Evolutionary conservation across 1,140 invertebrate species (phyloP), one percentile per base, ranked within the genome.

Genomic region (Drosophila kohkoa): DNA sequence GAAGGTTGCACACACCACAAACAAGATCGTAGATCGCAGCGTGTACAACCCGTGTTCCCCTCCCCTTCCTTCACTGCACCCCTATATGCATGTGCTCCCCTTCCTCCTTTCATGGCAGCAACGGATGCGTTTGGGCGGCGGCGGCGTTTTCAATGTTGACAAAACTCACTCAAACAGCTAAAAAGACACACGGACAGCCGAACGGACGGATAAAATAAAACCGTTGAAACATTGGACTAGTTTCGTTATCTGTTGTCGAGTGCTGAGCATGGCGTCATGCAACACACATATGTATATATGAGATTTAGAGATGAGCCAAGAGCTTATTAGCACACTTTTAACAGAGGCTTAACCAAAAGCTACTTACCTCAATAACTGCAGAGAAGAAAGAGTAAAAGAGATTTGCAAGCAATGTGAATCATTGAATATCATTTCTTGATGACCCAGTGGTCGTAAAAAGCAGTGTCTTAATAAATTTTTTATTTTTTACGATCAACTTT

Each of bases 81-180:
- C 2, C 6, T 15, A 28, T 13, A 41, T 16, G 15, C 5, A 38
- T 11, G 11, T 5, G n/a, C 10, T 3, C 28, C 7, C 15, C 51
- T 20, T 49, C 46, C 10, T 62, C 25, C 48, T 52, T 35, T 32
- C 16, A 4, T 11, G 25, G 16, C 35, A 46, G n/a, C 62, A 87
- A 80, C 83, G 85, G 85, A 88, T 88, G 85, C 85, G 86, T 85
- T 89, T 88, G 75, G 82, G 83, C 83, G 79, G 85, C 68, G 59
- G 64, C 83, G 83, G 73, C 80, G 13, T 83, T 82, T 79, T 82
- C 83, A 82, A 83, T 88, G 83, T 87, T 87, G 83, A 87, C 83
- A 87, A 87, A 89, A 87, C 83, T 83, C 80, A 87, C 70, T 83
- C 74, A 80, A 41, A 71, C 71, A 25, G 20, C 20, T 25, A 25